A percentile compares a stretch with the other conserved stretches of the same genome.
phyloP scores from a whole-genome alignment of 2,113 vertebrate genomes.

The Sardina pilchardus region DNA sequence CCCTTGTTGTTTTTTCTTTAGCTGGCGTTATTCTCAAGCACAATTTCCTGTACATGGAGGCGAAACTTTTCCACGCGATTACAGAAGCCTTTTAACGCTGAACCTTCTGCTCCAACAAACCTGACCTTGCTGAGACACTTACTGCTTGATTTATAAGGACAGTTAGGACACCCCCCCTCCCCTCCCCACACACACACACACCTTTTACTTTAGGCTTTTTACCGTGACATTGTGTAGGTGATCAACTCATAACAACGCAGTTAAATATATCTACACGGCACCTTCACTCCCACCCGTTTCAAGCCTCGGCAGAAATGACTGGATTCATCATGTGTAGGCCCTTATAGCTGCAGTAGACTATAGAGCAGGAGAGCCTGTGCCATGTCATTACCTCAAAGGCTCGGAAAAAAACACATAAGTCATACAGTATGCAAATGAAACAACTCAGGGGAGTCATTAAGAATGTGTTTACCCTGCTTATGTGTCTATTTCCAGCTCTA shows the following conservation, averaged over 20 bases:
- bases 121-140: neutral
- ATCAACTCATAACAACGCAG: neutral
- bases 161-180: neutral
- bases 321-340: neutral
- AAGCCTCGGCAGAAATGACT: neutral
- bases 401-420: neutral
- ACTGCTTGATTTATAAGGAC: neutral
- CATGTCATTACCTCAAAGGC: neutral
- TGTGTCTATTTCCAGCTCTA: neutral
- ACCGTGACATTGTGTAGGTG: neutral
- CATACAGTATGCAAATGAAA: slow-evolving; percentile 6
- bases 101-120: neutral
- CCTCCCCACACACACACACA: no score
- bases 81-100: neutral
- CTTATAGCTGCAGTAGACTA: neutral
- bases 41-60: neutral
- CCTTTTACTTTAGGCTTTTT: slow-evolving; percentile 7
- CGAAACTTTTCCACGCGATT: neutral
- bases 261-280: neutral
- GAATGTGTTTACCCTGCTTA: neutral
- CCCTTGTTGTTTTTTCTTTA: neutral
- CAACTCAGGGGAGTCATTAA: neutral
- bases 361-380: neutral
- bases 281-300: neutral
- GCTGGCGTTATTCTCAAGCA: neutral